These are phyloP conservation scores for Drosophila bipectinata DNA, from an alignment of 1,140 invertebrate species.

Conservation along the genomic window DNA sequence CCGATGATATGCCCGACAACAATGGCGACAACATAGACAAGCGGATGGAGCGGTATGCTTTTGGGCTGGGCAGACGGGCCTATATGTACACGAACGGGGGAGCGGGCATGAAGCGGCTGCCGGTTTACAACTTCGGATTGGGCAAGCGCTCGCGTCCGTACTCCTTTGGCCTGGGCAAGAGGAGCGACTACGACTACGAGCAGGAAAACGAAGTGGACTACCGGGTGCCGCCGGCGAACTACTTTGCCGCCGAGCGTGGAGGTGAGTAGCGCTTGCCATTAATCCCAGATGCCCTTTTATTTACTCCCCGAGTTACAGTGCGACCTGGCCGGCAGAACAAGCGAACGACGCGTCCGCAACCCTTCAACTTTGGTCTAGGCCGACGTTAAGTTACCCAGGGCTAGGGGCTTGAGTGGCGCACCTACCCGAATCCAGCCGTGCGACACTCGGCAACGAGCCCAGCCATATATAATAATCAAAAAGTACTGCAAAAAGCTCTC, in stretches of 20 bases:
- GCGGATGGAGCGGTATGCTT: slow-evolving; percentile 73
- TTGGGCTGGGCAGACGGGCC: slow-evolving; percentile 73
- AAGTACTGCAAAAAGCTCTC: slow-evolving; percentile 38
- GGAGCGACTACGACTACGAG: slow-evolving; percentile 71
- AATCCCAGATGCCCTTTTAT: background rate
- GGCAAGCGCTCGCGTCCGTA: slow-evolving; percentile 81
- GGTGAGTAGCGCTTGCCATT: slow-evolving; percentile 16
- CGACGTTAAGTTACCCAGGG: slow-evolving; percentile 58
- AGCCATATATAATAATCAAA: slow-evolving; percentile 25
- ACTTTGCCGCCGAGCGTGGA: slow-evolving; percentile 36
- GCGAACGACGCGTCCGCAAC: slow-evolving; percentile 64
- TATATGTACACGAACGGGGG: slow-evolving; percentile 80
- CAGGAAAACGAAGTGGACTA: slow-evolving; percentile 64
- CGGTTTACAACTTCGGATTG: slow-evolving; percentile 81
- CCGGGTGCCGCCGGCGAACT: slow-evolving; percentile 49
- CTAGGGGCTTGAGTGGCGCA: slow-evolving; percentile 29
- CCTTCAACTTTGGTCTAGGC: slow-evolving; percentile 77
- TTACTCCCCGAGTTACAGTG: slow-evolving; percentile 26
- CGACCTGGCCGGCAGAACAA: slow-evolving; percentile 51
- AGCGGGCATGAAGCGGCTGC: slow-evolving; percentile 77
- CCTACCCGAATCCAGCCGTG: slow-evolving; percentile 46
- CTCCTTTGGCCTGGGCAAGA: slow-evolving; percentile 82
- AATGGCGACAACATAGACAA: slow-evolving; percentile 70
- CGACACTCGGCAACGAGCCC: slow-evolving; percentile 26
- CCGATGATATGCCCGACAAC: slow-evolving; percentile 42